Evolutionary conservation across 1,140 invertebrate genomes (phyloP), one percentile per base, ranked within the genome.

Genomic region (Hesperophylax magnus): DNA sequence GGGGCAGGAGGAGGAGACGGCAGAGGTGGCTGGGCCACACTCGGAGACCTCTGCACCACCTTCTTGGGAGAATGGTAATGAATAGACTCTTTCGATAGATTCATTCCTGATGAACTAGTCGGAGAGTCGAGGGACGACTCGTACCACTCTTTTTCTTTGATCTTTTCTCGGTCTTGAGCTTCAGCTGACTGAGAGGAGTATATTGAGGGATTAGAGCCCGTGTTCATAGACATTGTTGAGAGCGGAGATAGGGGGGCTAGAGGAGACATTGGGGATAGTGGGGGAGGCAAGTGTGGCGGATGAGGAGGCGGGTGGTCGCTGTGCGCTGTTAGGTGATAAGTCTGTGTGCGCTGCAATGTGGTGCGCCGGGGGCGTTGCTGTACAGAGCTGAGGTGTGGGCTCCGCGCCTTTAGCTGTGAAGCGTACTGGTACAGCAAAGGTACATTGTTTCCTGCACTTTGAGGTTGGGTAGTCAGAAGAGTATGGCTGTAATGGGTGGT

Each of bases 81-180:
- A 17, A 85, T 77, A 77, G 88, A 87, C 71, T 85, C 80, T 85
- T 86, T 88, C 11, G 79, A 81, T 15, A 81, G 24, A 58, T 80
- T 80, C 53, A 80, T 47, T 8, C 82, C 8, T 0, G 56, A 20
- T 17, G 72, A 76, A 81, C 80, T 84, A 11, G 90, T 90, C 31
- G 90, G 91, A 0, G 92, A 91, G 88, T 95, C 94, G 60, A 95
- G 85, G 8, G 93, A 93, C 0, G 94, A 94, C 86, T 95, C 94
- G 85, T 93, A 93, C 94, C 94, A 95, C 72, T 94, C 93, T 84
- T 94, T 94, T 83, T 94, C 93, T 84, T 90, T 89, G 0, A 87
- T 81, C 85, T 88, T 89, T 56, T 58, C 39, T 20, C 9, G 9
- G 39, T 47, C 39, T 47, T 47, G 39, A 47, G 39, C 39, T 2